Conservation (phyloP, 2,888 invertebrate species). For the Phyllotreta striolata region DNA sequence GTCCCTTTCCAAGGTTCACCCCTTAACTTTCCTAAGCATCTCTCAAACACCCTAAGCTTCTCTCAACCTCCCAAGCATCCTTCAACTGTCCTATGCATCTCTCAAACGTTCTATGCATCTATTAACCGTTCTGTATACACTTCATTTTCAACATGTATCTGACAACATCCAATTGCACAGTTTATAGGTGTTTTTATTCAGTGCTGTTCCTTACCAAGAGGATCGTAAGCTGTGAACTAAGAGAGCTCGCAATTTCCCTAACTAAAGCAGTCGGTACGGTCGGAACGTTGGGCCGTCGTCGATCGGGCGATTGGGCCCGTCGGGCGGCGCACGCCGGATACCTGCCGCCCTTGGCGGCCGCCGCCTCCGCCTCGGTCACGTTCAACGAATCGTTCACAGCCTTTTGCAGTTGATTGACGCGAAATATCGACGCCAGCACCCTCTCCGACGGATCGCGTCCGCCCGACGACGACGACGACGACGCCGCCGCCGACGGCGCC, state of each 20-base stretch:
- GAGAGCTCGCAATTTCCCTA: conserved; percentile 69
- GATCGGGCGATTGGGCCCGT: conserved; percentile 53
- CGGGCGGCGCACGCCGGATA: conserved; percentile 58
- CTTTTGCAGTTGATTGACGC: conserved; percentile 66
- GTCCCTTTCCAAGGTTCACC: too few species aligned
- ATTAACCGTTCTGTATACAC: too few species aligned
- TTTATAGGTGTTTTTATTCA: too few species aligned
- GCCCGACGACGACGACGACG: conserved; percentile 38
- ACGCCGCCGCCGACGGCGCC: too few species aligned
- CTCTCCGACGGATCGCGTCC: conserved; percentile 72
- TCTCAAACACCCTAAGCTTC: neutral
- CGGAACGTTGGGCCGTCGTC: conserved; percentile 59
- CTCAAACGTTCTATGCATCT: too few species aligned
- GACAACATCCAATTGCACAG: too few species aligned
- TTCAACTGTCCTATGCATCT: too few species aligned
- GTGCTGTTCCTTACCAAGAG: conserved; percentile 73
- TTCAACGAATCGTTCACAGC: conserved; percentile 67
- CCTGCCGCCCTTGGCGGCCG: conserved; percentile 62
- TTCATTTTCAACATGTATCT: too few species aligned
- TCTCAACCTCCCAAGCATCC: neutral
- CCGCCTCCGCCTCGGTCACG: conserved; percentile 66
- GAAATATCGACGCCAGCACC: conserved; percentile 72
- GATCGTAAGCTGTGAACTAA: conserved; percentile 73
- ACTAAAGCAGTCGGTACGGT: conserved; percentile 69
- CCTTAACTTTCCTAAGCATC: neutral